Evolutionary conservation across 2,113 vertebrate species (phyloP).

Genomic region (Blennius ocellaris): DNA sequence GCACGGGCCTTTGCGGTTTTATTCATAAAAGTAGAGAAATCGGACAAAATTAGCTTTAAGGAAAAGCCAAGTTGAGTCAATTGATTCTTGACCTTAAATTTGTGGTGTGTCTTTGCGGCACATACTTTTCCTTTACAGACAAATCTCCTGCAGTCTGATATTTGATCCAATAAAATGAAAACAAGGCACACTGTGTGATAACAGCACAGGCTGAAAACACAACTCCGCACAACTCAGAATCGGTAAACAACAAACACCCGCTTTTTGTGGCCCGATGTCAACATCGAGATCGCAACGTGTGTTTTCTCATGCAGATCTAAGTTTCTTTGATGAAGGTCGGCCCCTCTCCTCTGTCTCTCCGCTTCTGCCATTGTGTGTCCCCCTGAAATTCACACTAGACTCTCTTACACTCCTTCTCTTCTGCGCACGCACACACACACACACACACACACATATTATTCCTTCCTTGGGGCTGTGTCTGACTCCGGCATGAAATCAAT

Average conservation of each 20-base stretch:
- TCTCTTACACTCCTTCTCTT: constrained; percentile 33
- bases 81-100: no score
- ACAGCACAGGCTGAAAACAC: no score
- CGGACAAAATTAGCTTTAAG: no score
- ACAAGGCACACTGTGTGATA: no score
- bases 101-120: no score
- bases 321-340: constrained; percentile 68
- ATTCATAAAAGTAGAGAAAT: not conserved
- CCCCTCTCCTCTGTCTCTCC: constrained; percentile 50
- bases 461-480: constrained; percentile 70
- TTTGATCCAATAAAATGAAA: no score
- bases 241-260: constrained; percentile 41
- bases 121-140: no score
- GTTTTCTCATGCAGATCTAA: constrained; percentile 69
- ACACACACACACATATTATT: constrained; percentile 58
- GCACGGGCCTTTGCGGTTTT: not conserved
- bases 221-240: constrained; percentile 8
- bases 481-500: constrained; percentile 83
- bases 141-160: no score
- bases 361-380: constrained; percentile 56
- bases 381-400: constrained; percentile 55
- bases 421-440: constrained; percentile 35
- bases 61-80: no score
- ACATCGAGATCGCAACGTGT: constrained; percentile 56
- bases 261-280: constrained; percentile 48